phyloP scores from a whole-genome alignment of 2,888 invertebrate species.

The Nephrotoma appendiculata region DNA sequence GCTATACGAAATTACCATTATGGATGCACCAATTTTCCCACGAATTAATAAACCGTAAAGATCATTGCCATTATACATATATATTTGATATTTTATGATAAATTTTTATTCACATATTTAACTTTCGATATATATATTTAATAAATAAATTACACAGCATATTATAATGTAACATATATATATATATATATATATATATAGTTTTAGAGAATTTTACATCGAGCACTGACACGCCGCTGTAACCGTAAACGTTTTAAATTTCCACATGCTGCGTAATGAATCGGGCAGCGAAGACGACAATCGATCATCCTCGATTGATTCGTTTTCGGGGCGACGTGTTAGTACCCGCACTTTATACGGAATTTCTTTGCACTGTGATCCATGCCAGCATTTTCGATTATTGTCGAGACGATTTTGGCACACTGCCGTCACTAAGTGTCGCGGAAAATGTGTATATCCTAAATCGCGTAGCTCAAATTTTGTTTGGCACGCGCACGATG shows the following conservation, averaged over 20 bases:
- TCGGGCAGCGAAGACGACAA: slow-evolving; percentile 18
- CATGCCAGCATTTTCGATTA: slow-evolving; percentile 20
- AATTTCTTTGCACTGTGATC: slow-evolving; percentile 26
- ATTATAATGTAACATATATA: not conserved
- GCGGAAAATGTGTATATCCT: slow-evolving; percentile 25
- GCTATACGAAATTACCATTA: not conserved
- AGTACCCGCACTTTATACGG: slow-evolving; percentile 29
- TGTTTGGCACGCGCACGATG: not conserved
- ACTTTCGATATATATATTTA: not conserved
- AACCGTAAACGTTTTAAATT: slow-evolving; percentile 27
- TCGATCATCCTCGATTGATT: slow-evolving; percentile 19
- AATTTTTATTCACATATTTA: not conserved
- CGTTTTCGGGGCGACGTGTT: slow-evolving; percentile 17
- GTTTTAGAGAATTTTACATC: slow-evolving; percentile 8
- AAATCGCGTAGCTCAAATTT: slow-evolving; percentile 25
- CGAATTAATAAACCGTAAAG: not conserved
- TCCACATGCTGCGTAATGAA: slow-evolving; percentile 21
- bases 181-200: too few relatives aligned
- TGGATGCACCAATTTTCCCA: slow-evolving; percentile 6
- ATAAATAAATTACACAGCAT: not conserved
- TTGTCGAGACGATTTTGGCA: slow-evolving; percentile 19
- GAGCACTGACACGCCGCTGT: slow-evolving; percentile 31
- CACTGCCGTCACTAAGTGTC: slow-evolving; percentile 27
- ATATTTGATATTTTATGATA: not conserved
- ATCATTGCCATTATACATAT: not conserved